Evolutionary conservation across 2,888 invertebrate species (phyloP), one percentile per base, ranked within the genome.

Genomic region (Andrena camellia): DNA sequence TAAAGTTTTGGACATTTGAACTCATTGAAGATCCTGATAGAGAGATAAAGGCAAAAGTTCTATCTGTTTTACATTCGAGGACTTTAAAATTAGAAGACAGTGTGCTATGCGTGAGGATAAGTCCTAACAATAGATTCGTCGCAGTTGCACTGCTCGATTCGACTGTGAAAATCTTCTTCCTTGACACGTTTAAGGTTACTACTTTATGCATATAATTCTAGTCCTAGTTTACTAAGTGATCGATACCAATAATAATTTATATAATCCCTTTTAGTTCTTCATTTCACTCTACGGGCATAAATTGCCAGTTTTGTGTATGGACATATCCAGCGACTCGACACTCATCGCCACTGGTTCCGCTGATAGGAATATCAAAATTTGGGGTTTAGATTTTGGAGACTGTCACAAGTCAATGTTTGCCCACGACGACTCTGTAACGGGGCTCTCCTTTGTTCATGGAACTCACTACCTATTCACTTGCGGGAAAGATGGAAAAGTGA

Each of bases 371-470:
- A 96, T 99, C 35, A 99, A 99, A 95, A 97, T 99, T 83, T 99
- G 99, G 99, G 99, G 99, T 50, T 96, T 99, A 94, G 99, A 99
- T 94, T 99, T 99, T 94, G 99, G 99, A n/a, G 99, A 99, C 94
- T 99, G 99, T 90, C 99, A 99, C 94, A 96, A 96, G 91, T 99
- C 99, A 0, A 95, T 99, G 88, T 98, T 99, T 94, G 99, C 99
- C 0, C 99, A 99, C 94, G 98, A 99, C 91, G 99, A 99, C 94
- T 98, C 99, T 0, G 96, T 99, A 10, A 98, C 98, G 79, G 96
- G 97, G 48, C 93, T 99, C 48, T 96, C 97, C 90, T 99, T 99
- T 93, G 96, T 99, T 26, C 97, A 98, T 0, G 96, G 96, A 88
- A 99, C 98, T 3, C 99, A 99, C 94, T 96, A 98, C 93, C 97